Evolutionary conservation across 2,888 invertebrate genomes (phyloP), one percentile per base, ranked within the genome.

Genomic region (Acholoe squamosa): DNA sequence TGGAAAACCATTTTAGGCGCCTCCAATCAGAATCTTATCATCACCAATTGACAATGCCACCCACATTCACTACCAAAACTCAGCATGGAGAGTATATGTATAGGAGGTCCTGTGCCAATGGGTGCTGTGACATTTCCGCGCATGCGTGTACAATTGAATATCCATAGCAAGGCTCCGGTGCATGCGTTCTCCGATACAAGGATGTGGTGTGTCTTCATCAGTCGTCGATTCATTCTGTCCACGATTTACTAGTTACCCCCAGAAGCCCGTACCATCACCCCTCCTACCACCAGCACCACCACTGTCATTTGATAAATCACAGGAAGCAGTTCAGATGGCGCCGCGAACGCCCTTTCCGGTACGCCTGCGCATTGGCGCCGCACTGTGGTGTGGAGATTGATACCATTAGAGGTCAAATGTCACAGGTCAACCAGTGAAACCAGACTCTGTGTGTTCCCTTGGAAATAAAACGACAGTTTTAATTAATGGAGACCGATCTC

Each of bases 151-250:
- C 80, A 80, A 80, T 80, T 80, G 34, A 80, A 43, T 33, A n/a
- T 19, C 43, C 80, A 80, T 80, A 43, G 0, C 80, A 19, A 80
- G 80, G 80, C 80, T 80, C 14, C 28, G 14, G 19, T n/a, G 25
- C 25, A 28, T 43, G 80, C 33, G 80, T 34, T 14, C 14, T 25
- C 80, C n/a, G 34, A 22, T 16, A 86, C 31, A 56, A 86, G 86
- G 86, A 86, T 86, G 86, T 86, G 86, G 86, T 52, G 54, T 84
- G 33, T 54, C 86, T 52, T 86, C 86, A 86, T 86, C 86, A 86
- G 86, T 86, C 56, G 28, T 86, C 52, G 22, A 22, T 52, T 54
- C 14, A 31, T 54, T 33, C 86, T 10, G 51, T 33, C 33, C 16
- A 16, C 34, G 77, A 77, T 77, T 77, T 77, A 77, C 31, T 43